Evolutionary conservation across 2,888 invertebrate genomes (phyloP).

Genomic region (Microctonus hyperodae): DNA sequence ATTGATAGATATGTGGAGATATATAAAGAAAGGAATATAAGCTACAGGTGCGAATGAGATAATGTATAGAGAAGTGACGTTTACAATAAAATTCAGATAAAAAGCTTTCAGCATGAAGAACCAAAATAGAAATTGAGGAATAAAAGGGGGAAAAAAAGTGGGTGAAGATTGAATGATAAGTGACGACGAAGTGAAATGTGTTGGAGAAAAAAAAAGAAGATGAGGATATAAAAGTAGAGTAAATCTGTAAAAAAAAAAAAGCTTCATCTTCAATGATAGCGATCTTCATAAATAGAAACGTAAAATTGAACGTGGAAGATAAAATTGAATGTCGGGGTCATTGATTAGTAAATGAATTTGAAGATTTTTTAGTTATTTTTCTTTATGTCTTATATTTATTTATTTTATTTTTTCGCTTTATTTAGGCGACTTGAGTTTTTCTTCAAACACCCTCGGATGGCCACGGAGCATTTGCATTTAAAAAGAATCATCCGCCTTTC

Average conservation of each 20-base stretch:
- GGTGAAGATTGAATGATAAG: background rate
- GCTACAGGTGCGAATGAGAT: conserved; percentile 23
- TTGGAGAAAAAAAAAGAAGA: background rate
- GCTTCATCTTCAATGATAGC: background rate
- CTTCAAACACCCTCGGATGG: background rate
- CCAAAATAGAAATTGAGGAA: background rate
- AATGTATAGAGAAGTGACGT: conserved; percentile 13
- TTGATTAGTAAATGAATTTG: background rate
- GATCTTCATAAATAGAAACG: background rate
- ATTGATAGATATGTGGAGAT: background rate
- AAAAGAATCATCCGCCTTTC: conserved; percentile 45
- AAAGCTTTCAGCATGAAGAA: background rate
- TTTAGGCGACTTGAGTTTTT: no score
- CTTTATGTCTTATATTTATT: background rate
- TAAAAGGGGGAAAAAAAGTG: background rate
- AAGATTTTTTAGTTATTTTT: background rate
- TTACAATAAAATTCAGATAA: conserved; percentile 13
- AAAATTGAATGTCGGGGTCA: background rate
- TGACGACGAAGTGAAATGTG: background rate
- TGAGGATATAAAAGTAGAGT: background rate
- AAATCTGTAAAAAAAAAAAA: background rate
- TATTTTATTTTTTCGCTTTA: no score
- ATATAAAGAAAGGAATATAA: background rate
- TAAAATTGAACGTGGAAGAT: background rate
- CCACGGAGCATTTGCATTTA: conserved; percentile 51